Percentiles rank a stretch among this genome's conserved stretches.
phyloP scores from a whole-genome alignment of 2,888 invertebrate genomes.

The Cactoblastis cactorum region DNA sequence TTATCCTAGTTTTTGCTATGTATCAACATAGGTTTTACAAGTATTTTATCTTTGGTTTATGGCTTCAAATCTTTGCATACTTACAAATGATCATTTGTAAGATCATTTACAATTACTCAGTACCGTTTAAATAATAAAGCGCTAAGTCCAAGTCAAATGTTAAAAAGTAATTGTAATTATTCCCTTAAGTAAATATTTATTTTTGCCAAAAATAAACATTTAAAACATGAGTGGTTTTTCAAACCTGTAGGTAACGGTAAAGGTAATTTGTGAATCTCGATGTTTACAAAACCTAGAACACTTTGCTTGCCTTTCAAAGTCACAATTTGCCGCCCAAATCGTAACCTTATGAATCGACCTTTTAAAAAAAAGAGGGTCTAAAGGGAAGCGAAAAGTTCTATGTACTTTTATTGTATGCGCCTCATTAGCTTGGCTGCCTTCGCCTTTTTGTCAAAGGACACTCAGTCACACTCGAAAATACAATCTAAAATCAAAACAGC shows the following conservation, averaged over 20 bases:
- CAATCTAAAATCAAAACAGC: slow-evolving; percentile 20
- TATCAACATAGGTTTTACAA: too few species aligned
- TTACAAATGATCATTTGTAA: not conserved
- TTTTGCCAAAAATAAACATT: too few species aligned
- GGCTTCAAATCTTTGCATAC: too few species aligned
- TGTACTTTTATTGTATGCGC: slow-evolving; percentile 48
- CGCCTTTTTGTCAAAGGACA: slow-evolving; percentile 47
- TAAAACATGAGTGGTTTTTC: too few species aligned
- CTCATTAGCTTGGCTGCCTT: slow-evolving; percentile 48
- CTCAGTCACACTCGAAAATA: slow-evolving; percentile 18
- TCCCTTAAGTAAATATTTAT: too few species aligned
- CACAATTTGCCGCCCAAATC: not conserved
- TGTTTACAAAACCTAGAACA: not conserved
- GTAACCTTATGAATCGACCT: slow-evolving; percentile 24
- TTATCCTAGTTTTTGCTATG: slow-evolving; percentile 22
- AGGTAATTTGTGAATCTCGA: not conserved
- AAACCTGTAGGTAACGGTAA: not conserved
- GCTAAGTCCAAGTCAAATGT: too few species aligned
- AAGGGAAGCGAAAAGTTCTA: slow-evolving; percentile 32
- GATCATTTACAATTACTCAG: too few species aligned
- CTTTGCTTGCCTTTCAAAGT: not conserved
- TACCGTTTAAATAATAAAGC: too few species aligned
- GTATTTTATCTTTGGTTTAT: too few species aligned
- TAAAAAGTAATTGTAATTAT: too few species aligned
- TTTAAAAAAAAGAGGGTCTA: slow-evolving; percentile 23